Evolutionary conservation across 2,888 invertebrate genomes (phyloP), one percentile per base, ranked within the genome.

Genomic region (Ophonus ardosiacus): DNA sequence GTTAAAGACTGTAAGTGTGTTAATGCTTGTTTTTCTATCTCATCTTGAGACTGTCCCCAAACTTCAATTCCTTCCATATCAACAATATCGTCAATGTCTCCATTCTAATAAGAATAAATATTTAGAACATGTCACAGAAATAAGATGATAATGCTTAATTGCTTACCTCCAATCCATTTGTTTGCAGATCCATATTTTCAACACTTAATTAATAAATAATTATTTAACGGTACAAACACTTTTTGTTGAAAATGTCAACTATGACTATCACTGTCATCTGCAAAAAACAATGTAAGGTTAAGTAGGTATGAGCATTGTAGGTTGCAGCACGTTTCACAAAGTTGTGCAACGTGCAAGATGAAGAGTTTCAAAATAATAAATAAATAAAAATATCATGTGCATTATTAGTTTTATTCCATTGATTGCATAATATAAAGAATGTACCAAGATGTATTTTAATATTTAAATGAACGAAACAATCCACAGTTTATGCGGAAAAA

Each of bases 21-120:
- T 81, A 91, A 87, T 17, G 91, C 91, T 87, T 91, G 90, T 84
- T 90, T 85, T 87, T 91, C 91, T 40, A 91, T 87, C 31, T 87
- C 86, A 85, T 89, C 89, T 86, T 91, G 91, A 78, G 89, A 87
- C 86, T 89, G 87, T 59, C 91, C 88, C 91, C 91, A 91, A 3
- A 91, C 89, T 86, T 89, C 89, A 59, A 91, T 88, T 13, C 89
- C 89, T 38, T 84, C 84, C 43, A 65, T 63, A 63, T 78, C 51
- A 13, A 84, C 17, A 51, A 84, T 63, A 63, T 84, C 78, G 18
- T 65, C 8, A 17, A 84, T 78, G 56, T 63, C 84, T 40, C 63
- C 84, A 78, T 84, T 63, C 84, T 84, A 59, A 15, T 68, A n/a
- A 56, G 13, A 68, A 82, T 65, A 59, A 10, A 15, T n/a, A 0